phyloP scores from a whole-genome alignment of 2,888 invertebrate species.

The Masnerella sp. region DNA sequence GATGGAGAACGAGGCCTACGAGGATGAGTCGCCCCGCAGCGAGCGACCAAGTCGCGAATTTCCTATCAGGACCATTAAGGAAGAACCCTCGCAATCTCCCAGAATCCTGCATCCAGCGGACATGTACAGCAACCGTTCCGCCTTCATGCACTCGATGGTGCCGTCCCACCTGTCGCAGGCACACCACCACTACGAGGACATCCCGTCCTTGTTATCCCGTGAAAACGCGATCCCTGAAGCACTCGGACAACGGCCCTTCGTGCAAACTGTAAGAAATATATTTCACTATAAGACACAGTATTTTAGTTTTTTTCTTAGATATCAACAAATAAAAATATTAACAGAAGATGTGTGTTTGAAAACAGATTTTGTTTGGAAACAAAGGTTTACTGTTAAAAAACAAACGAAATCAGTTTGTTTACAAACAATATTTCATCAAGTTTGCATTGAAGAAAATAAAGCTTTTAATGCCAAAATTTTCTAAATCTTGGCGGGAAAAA shows the following conservation, averaged over 20 bases:
- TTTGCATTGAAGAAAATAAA: too few relatives aligned
- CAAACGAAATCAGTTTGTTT: too few relatives aligned
- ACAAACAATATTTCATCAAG: too few relatives aligned
- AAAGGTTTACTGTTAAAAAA: too few relatives aligned
- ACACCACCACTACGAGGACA: conserved; percentile 74
- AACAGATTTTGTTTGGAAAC: too few relatives aligned
- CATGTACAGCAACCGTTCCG: conserved; percentile 51
- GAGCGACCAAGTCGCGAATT: conserved; percentile 27
- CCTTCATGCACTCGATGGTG: conserved; percentile 8
- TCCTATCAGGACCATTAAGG: conserved; percentile 7
- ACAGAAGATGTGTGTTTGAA: too few relatives aligned
- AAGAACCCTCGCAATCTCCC: conserved; percentile 36
- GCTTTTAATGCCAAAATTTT: too few relatives aligned
- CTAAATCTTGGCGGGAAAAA: too few relatives aligned
- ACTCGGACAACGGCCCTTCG: conserved; percentile 37
- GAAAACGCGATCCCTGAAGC: conserved; percentile 6
- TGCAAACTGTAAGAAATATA: too few relatives aligned
- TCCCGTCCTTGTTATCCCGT: conserved; percentile 47
- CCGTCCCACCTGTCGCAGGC: conserved; percentile 16
- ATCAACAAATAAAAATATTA: too few relatives aligned
- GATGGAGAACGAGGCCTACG: conserved; percentile 76
- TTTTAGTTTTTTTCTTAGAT: too few relatives aligned
- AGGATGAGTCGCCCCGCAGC: conserved; percentile 68
- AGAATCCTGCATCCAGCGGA: conserved; percentile 37
- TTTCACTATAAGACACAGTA: too few relatives aligned